These are phyloP conservation scores for Anoura caudifer DNA, from an alignment of 2,113 vertebrate species.

Conservation along the genomic window DNA sequence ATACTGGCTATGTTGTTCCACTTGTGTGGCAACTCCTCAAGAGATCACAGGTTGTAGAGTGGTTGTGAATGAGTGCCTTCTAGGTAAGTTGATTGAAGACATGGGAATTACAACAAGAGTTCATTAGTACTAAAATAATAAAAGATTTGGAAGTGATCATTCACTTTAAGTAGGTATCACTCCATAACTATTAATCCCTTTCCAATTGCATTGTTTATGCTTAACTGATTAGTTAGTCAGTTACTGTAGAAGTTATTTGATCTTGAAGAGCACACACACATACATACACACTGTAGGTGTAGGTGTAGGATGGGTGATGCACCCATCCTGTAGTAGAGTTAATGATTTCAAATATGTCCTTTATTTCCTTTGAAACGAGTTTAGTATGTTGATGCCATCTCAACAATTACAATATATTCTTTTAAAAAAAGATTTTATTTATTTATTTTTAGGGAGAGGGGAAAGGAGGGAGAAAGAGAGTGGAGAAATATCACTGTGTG, in stretches of 20 bases:
- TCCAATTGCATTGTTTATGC: conserved; percentile 26
- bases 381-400: background rate
- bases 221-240: conserved; percentile 5
- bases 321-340: too few relatives aligned
- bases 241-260: conserved; percentile 26
- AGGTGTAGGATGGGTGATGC: too few relatives aligned
- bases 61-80: background rate
- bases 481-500: too few relatives aligned
- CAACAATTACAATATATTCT: background rate
- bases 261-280: conserved; percentile 7
- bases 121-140: conserved; percentile 7
- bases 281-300: background rate
- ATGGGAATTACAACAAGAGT: background rate
- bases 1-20: background rate
- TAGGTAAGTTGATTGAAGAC: background rate
- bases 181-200: conserved; percentile 15
- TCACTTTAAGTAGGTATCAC: background rate
- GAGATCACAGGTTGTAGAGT: background rate
- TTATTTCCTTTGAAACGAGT: background rate
- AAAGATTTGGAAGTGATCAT: conserved; percentile 7
- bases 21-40: background rate
- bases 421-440: too few relatives aligned
- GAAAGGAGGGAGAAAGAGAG: too few relatives aligned
- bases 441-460: too few relatives aligned
- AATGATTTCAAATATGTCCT: too few relatives aligned